phyloP scores from a whole-genome alignment of 2,797 vertebrate genomes.

The Sciurus vulgaris region DNA sequence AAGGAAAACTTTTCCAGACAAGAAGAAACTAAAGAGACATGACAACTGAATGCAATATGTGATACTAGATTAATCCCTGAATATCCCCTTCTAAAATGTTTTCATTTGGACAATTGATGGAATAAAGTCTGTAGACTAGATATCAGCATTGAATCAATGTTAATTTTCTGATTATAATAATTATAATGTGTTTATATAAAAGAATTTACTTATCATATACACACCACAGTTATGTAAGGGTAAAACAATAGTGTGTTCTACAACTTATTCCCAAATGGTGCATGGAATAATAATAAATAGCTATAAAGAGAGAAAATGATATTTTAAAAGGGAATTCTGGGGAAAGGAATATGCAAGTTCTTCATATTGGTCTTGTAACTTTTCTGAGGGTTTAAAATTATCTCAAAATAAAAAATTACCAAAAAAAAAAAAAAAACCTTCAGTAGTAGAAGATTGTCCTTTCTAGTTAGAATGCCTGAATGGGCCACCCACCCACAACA shows the following conservation, averaged over 20 bases:
- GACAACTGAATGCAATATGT: background rate
- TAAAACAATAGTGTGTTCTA: background rate
- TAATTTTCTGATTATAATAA: slow-evolving; percentile 2
- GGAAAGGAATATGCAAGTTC: background rate
- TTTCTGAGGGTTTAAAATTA: slow-evolving; percentile 46
- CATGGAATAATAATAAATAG: slow-evolving; percentile 30
- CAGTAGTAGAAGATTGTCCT: background rate
- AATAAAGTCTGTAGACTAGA: background rate
- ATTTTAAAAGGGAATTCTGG: background rate
- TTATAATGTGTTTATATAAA: background rate
- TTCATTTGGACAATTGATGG: background rate
- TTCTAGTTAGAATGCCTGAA: background rate
- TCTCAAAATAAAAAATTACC: slow-evolving; percentile 50
- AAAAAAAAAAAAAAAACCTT: background rate
- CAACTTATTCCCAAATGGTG: background rate
- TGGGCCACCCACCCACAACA: background rate
- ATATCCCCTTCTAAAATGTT: background rate
- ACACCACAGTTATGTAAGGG: background rate
- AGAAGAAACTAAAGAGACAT: background rate
- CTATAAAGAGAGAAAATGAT: background rate
- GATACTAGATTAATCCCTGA: background rate
- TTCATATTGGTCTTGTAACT: background rate
- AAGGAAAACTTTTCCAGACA: background rate
- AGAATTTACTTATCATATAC: slow-evolving; percentile 50
- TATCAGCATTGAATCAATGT: background rate